These are phyloP conservation scores for Neomorphus geoffroyi DNA, from an alignment of 2,797 vertebrate species.

Conservation along the genomic window DNA sequence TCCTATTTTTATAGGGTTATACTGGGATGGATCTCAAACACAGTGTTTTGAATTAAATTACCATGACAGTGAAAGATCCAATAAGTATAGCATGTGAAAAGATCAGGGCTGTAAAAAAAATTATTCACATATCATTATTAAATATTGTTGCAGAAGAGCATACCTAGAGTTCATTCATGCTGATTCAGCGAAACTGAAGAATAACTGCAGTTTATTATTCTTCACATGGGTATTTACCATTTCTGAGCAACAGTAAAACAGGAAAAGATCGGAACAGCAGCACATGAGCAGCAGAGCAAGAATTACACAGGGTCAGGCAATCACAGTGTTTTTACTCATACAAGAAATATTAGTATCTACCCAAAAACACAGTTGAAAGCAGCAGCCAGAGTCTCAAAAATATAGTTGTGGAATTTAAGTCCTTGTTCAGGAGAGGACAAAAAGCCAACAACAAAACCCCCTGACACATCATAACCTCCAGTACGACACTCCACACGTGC, in stretches of 20 bases:
- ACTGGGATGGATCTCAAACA: background rate
- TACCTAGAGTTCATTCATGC: background rate
- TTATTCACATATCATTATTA: slow-evolving; percentile 23
- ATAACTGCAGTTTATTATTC: background rate
- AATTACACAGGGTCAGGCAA: background rate
- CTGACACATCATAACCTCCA: background rate
- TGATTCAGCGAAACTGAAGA: slow-evolving; percentile 24
- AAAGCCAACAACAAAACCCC: background rate
- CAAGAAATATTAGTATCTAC: background rate
- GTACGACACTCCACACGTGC: background rate
- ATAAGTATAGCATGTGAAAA: background rate
- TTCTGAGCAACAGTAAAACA: slow-evolving; percentile 3
- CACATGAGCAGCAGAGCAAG: background rate
- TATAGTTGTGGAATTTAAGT: background rate
- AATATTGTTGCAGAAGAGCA: background rate
- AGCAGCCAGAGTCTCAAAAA: background rate
- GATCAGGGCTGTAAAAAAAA: background rate
- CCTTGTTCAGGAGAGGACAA: background rate
- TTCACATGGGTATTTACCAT: background rate
- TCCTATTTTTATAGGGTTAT: background rate
- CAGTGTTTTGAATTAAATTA: background rate
- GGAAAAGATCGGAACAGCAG: background rate
- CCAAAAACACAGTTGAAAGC: background rate
- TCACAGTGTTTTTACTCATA: background rate
- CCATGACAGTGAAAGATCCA: background rate